Evolutionary conservation across 1,140 invertebrate genomes (phyloP).

Genomic region (Aricia agestis): DNA sequence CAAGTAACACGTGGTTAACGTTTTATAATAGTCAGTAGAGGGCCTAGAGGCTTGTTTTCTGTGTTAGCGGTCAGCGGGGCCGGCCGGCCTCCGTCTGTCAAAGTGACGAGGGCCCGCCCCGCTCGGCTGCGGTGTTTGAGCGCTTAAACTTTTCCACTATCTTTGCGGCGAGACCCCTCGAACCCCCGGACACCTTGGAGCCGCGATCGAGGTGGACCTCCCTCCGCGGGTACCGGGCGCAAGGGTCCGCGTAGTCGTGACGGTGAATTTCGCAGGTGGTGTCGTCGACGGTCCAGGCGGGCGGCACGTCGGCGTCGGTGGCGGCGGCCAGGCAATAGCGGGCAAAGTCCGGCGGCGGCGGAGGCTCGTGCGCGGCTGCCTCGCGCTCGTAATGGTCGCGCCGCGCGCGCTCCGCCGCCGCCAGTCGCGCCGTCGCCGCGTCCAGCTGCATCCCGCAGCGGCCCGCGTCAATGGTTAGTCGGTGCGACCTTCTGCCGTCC

Average conservation of each 20-base stretch:
- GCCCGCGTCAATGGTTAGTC: not conserved
- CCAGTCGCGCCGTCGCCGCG: slow-evolving; percentile 27
- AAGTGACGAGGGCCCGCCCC: not conserved
- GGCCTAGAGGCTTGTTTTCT: too few species aligned
- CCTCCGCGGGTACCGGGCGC: not conserved
- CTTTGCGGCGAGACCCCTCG: not conserved
- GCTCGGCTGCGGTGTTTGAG: not conserved
- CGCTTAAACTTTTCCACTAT: not conserved
- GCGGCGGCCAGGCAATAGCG: slow-evolving; percentile 19
- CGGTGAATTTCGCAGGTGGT: not conserved
- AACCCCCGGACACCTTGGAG: not conserved
- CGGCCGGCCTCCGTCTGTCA: too few species aligned
- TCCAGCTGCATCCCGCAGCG: slow-evolving; percentile 26
- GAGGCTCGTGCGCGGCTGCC: not conserved
- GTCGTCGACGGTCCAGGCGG: not conserved
- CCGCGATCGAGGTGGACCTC: not conserved
- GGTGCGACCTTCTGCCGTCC: not conserved
- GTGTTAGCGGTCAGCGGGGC: too few species aligned
- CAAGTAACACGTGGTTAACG: too few species aligned
- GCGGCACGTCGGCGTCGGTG: not conserved
- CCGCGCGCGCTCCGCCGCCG: slow-evolving; percentile 25
- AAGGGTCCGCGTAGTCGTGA: not conserved
- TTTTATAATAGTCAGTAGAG: too few species aligned
- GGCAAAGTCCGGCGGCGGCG: not conserved
- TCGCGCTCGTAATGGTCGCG: slow-evolving; percentile 30